These are phyloP conservation scores for Pseudococcus viburni DNA, from an alignment of 2,888 invertebrate genomes.

Conservation along the genomic window DNA sequence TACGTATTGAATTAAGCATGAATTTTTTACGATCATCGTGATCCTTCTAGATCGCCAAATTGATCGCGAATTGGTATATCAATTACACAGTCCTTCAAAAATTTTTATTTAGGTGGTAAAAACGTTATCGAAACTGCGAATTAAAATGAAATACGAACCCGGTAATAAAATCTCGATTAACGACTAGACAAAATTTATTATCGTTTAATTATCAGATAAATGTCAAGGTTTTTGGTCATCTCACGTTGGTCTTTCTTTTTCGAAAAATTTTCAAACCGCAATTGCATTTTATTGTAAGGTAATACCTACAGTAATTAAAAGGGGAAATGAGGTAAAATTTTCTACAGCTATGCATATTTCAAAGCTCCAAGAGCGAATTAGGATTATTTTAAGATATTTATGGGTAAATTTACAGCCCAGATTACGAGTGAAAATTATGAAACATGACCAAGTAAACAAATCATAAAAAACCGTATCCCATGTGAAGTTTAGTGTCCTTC, in stretches of 20 bases:
- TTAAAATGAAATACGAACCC: constrained; percentile 17
- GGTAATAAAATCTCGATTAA: constrained; percentile 45
- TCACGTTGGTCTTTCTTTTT: background rate
- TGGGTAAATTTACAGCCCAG: background rate
- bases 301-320: background rate
- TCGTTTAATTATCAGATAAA: constrained; percentile 32
- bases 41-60: background rate
- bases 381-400: background rate
- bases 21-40: constrained; percentile 9
- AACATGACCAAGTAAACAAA: constrained; percentile 50
- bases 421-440: constrained; percentile 1
- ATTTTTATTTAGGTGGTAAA: constrained; percentile 23
- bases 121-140: background rate
- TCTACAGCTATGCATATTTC: background rate
- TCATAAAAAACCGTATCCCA: background rate
- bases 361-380: background rate
- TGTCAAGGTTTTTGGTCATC: background rate
- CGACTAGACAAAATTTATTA: constrained; percentile 33
- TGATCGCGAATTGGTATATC: background rate
- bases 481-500: constrained; percentile 53
- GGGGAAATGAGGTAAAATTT: background rate
- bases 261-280: background rate
- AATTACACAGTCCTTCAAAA: constrained; percentile 20
- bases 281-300: background rate
- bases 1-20: background rate